Base-by-base conservation (phyloP, 2,888 invertebrate genomes). In the Nomada goodeniana region DNA sequence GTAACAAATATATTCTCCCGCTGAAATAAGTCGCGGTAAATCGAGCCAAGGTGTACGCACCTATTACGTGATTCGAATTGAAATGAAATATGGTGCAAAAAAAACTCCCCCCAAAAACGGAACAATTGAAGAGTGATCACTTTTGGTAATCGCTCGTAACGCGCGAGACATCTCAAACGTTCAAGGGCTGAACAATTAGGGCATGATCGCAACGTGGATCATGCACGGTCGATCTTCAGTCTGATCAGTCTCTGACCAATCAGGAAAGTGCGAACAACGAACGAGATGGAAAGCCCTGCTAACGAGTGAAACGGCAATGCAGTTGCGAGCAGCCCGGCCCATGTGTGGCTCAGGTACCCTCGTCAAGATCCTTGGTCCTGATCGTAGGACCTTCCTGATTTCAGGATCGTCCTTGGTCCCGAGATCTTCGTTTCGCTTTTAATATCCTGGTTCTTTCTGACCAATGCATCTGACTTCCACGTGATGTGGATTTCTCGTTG, bases 241-340 rank as follows among this genome's bases (percentile, higher is more conserved):
- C 89, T 89, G 88, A 89, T 89, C 82, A 88, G 81, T 87, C 78
- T 88, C 88, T 92, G 90, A 91, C 91, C 90, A 92, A 92, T 92
- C 94, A 95, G 95, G 95, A 92, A 95, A 94, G 91, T 95, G 93
- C 94, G 95, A 95, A 92, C 95, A 95, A 89, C 95, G 95, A 86
- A 94, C 94, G 86, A 95, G 95, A 92, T 95, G 95, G 95, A 92
- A 92, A 92, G 90, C 90, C 91, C 91, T 92, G 90, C 92, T 92
- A 91, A 92, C 92, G 90, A 92, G 92, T 89, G 91, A 92, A 91
- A 92, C 92, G 89, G 92, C 92, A 91, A 92, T 92, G 92, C 92
- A 92, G 92, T 92, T 92, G 90, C 92, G 92, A 92, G 92, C 92
- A 92, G 92, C 92, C 86, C 92, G 92, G 92, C 92, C 92, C 89